phyloP scores from a whole-genome alignment of 2,888 invertebrate species.

The Melipona beecheii region DNA sequence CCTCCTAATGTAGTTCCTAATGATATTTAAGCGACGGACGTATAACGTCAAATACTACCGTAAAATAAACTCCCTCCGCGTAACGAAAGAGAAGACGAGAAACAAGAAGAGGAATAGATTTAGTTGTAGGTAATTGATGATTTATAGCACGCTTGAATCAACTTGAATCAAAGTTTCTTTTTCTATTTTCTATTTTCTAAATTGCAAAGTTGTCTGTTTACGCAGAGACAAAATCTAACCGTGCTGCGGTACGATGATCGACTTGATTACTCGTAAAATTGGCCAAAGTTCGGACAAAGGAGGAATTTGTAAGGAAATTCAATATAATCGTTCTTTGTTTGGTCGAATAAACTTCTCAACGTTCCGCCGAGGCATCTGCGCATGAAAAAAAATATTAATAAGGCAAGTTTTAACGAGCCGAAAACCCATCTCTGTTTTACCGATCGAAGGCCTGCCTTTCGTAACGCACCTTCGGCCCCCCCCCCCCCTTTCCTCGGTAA shows the following conservation, averaged over 20 bases:
- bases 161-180: no score
- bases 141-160: not conserved
- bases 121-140: not conserved
- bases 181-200: not conserved
- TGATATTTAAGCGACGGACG: not conserved
- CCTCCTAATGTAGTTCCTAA: not conserved
- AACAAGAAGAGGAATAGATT: no score
- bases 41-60: not conserved
- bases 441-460: slow-evolving; percentile 50
- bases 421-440: slow-evolving; percentile 60
- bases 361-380: slow-evolving; percentile 78
- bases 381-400: slow-evolving; percentile 83
- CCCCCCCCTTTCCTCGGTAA: slow-evolving; percentile 47
- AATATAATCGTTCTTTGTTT: slow-evolving; percentile 65
- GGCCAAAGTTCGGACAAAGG: slow-evolving; percentile 55
- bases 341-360: slow-evolving; percentile 78
- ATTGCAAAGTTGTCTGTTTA: not conserved
- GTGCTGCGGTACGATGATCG: not conserved
- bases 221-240: not conserved
- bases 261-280: slow-evolving; percentile 68
- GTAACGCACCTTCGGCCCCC: slow-evolving; percentile 23
- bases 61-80: not conserved
- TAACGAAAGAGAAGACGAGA: no score
- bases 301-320: slow-evolving; percentile 41
- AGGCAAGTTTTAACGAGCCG: slow-evolving; percentile 82